Evolutionary conservation across 2,888 invertebrate species (phyloP).

Genomic region (Lasius fuliginosus): DNA sequence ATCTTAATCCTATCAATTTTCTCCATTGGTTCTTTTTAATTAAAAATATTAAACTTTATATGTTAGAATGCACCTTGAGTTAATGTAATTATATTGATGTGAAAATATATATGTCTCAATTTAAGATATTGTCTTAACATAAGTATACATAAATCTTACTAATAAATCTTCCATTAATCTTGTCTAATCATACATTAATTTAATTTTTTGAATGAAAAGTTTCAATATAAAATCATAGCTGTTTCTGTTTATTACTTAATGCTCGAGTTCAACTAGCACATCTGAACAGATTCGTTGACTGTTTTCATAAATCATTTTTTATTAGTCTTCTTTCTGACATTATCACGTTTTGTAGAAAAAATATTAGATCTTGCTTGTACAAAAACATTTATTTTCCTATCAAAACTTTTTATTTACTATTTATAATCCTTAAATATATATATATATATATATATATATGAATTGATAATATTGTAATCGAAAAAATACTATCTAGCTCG

Average conservation of each 20-base stretch:
- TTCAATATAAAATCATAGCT: not conserved
- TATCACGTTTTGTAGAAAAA: not conserved
- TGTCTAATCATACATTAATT: not conserved
- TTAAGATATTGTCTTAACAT: not conserved
- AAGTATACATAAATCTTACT: not conserved
- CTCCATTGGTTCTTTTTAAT: not conserved
- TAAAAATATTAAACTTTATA: not conserved
- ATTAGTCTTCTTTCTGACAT: not conserved
- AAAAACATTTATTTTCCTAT: not conserved
- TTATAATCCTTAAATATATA: not conserved
- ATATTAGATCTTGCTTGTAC: not conserved
- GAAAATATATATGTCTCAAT: not conserved
- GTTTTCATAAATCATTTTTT: conserved; percentile 12
- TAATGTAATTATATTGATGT: not conserved
- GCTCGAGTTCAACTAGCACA: not conserved
- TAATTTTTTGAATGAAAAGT: not conserved
- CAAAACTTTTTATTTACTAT: not conserved
- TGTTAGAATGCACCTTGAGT: not conserved
- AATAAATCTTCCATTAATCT: not conserved
- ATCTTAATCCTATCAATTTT: not conserved
- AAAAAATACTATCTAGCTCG: not conserved
- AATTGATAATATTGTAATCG: not conserved
- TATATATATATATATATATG: not conserved
- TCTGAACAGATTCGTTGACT: not conserved
- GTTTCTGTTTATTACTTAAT: not conserved